A percentile compares a stretch with the other conserved stretches of the same genome.
Conservation (phyloP, 1,140 invertebrate species). For the Calephelis nemesis region DNA sequence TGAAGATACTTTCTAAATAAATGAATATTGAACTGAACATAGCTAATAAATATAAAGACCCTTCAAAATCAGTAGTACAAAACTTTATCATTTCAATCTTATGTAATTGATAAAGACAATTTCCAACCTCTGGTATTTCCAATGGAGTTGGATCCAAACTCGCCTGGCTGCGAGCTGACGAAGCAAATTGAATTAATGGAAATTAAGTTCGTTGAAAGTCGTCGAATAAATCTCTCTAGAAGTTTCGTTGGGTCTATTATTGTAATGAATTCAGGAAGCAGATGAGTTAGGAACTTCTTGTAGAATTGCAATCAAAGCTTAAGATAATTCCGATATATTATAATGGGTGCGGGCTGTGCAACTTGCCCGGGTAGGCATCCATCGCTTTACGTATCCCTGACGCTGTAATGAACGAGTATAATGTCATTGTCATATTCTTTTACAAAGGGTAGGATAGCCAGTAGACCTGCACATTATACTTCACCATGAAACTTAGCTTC, state of each 20-base stretch:
- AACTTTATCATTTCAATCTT: constrained; percentile 6
- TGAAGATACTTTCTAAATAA: too few relatives aligned
- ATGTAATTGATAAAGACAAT: constrained; percentile 7
- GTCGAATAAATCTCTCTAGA: constrained; percentile 9
- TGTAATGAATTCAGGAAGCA: constrained; percentile 1
- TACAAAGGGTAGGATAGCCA: too few relatives aligned
- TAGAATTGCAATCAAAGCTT: background rate
- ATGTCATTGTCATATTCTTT: too few relatives aligned
- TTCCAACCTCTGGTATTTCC: constrained; percentile 3
- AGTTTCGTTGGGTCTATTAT: constrained; percentile 9
- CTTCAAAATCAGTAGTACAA: background rate
- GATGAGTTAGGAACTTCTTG: background rate
- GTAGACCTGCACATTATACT: too few relatives aligned
- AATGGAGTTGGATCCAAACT: constrained; percentile 7
- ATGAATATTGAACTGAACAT: too few relatives aligned
- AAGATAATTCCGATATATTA: background rate
- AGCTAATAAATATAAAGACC: too few relatives aligned
- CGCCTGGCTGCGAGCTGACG: background rate
- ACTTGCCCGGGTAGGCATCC: too few relatives aligned
- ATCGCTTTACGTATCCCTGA: too few relatives aligned
- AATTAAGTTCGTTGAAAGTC: constrained; percentile 14
- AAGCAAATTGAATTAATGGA: constrained; percentile 18
- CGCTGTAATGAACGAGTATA: too few relatives aligned
- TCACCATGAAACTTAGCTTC: too few relatives aligned
- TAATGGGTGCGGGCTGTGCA: too few relatives aligned